These are phyloP conservation scores for Orcinus orca DNA, from an alignment of 2,113 vertebrate species.

Conservation along the genomic window DNA sequence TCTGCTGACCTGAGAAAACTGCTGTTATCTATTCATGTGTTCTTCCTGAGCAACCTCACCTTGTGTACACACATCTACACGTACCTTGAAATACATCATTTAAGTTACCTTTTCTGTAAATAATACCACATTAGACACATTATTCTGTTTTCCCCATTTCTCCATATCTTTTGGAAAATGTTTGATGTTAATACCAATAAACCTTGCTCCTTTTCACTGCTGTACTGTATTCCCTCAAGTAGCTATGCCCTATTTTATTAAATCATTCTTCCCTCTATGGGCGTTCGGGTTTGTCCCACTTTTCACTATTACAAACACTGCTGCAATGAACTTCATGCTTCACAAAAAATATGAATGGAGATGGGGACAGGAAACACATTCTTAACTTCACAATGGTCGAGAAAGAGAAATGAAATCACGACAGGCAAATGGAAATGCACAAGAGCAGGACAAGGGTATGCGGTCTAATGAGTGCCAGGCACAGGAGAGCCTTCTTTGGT, in stretches of 20 bases:
- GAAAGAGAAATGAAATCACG: not conserved
- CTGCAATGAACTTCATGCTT: not conserved
- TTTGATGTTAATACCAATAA: not conserved
- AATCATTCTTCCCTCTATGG: not conserved
- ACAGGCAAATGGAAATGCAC: not conserved
- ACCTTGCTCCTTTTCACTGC: not conserved
- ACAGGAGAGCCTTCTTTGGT: not conserved
- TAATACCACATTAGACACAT: not conserved
- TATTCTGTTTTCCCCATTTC: not conserved
- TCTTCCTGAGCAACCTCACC: not conserved
- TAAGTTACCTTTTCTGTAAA: not conserved
- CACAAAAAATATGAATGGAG: not conserved
- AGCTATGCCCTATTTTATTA: not conserved
- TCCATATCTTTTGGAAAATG: not conserved
- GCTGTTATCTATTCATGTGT: not conserved
- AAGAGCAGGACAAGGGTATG: not conserved
- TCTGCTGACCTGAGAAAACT: not conserved
- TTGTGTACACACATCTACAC: not conserved
- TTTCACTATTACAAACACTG: not conserved
- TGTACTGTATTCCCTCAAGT: not conserved
- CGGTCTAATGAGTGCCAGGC: not conserved
- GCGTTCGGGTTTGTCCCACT: not conserved
- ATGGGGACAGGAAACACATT: not conserved
- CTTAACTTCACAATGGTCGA: not conserved
- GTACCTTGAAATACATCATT: not conserved